Evolutionary conservation across 2,888 invertebrate species (phyloP), one percentile per base, ranked within the genome.

Genomic region (Parthenolecanium corni): DNA sequence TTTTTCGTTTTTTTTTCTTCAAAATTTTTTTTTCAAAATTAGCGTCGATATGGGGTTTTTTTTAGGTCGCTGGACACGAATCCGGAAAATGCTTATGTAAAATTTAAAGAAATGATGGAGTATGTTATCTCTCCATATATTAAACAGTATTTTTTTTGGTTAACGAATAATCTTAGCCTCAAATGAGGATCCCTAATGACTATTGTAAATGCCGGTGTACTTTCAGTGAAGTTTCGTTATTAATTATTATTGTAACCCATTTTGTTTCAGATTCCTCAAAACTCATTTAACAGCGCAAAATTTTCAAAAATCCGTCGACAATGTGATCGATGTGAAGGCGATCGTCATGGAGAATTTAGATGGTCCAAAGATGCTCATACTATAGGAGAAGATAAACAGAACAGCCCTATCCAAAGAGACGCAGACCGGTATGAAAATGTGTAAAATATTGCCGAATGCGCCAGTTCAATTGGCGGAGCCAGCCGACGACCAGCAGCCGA

Each of bases 401-500:
- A 49, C 21, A 14, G 58, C 58, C 9, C 31, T 36, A 18, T 58
- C 58, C 14, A 58, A 58, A 38, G 58, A 58, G 49, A 58, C 58
- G 1, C 58, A 58, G 21, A 58, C 58, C n/a, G 58, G 58, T 18
- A 58, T 58, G 58, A 58, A 58, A 38, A 58, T 58, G 58, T 58
- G 58, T 20, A 58, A 58, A 58, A 58, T 58, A 16, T 49, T 58
- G 21, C 58, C 58, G 21, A 58, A 49, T 21, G 58, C 49, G 20
- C 47, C 38, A 23, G 47, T 23, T 6, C 20, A 58, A 23, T n/a
- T n/a, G n/a, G 36, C 42, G 36, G 53, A 52, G 6, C 18, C 42
- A n/a, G 25, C n/a, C 24, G 31, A 16, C 12, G 25, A 31, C 18
- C 18, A 23, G 6, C 36, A 54, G n/a, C 16, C 9, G 14, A 54